Evolutionary conservation across 2,888 invertebrate species (phyloP).

Genomic region (Acronicta leporina): DNA sequence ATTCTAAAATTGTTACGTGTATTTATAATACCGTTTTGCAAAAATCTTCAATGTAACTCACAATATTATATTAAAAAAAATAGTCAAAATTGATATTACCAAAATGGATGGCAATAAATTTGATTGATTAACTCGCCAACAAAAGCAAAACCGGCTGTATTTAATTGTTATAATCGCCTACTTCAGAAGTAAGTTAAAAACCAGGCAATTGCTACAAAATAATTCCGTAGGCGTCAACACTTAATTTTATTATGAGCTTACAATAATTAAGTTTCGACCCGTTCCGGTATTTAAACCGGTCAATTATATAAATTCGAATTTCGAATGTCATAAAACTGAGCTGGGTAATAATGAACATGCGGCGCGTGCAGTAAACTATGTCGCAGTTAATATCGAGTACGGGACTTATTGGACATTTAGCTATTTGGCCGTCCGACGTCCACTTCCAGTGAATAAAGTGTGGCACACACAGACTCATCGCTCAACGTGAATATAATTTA

Average conservation of each 20-base stretch:
- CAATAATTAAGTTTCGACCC: conserved; percentile 69
- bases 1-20: conserved; percentile 13
- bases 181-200: conserved; percentile 48
- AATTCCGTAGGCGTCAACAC: conserved; percentile 52
- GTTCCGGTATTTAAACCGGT: conserved; percentile 77
- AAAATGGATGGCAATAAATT: conserved; percentile 23
- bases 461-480: conserved; percentile 47
- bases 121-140: conserved; percentile 31
- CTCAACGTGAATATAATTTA: conserved; percentile 52
- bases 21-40: conserved; percentile 7
- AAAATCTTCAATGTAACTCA: neutral
- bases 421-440: conserved; percentile 67
- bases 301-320: conserved; percentile 82
- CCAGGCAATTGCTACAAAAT: conserved; percentile 45
- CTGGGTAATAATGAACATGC: conserved; percentile 83
- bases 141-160: conserved; percentile 43
- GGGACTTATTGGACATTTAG: conserved; percentile 83
- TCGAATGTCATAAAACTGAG: conserved; percentile 84
- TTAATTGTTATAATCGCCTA: conserved; percentile 36
- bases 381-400: conserved; percentile 81
- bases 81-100: neutral
- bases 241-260: conserved; percentile 60
- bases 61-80: neutral
- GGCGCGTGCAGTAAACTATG: conserved; percentile 83
- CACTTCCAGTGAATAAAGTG: conserved; percentile 63